Evolutionary conservation across 2,797 vertebrate species (phyloP).

Genomic region (Podarcis siculus): DNA sequence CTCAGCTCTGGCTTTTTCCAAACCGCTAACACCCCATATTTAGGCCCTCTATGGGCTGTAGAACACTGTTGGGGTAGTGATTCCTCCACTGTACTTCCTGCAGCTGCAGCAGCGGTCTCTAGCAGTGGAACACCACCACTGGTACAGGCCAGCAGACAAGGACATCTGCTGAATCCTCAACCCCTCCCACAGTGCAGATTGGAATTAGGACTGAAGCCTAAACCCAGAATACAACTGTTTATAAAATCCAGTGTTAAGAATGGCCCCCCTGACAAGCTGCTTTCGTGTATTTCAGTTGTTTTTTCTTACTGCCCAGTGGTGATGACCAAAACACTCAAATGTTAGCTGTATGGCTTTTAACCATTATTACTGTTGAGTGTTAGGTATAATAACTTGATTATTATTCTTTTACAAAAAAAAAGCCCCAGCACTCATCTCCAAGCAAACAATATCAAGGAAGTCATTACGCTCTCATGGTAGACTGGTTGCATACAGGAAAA

Average conservation of each 20-base stretch:
- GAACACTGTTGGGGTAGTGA: too few relatives aligned
- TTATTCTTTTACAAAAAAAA: background rate
- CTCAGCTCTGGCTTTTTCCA: too few relatives aligned
- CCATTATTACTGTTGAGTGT: background rate
- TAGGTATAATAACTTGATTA: background rate
- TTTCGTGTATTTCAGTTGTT: background rate
- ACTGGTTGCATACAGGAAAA: constrained; percentile 16
- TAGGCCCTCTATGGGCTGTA: too few relatives aligned
- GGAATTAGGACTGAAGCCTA: background rate
- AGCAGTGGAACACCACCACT: background rate
- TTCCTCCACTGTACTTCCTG: too few relatives aligned
- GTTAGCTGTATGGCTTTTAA: background rate
- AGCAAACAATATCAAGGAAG: constrained; percentile 22
- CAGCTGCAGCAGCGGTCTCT: too few relatives aligned
- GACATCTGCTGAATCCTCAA: too few relatives aligned
- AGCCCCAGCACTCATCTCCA: background rate
- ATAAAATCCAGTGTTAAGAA: background rate
- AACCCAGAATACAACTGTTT: background rate
- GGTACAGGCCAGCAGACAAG: too few relatives aligned
- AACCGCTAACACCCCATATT: background rate
- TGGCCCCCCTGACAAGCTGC: background rate
- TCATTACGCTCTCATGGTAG: background rate
- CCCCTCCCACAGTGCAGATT: too few relatives aligned
- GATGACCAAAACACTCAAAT: background rate
- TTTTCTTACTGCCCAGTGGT: constrained; percentile 10